Conservation (phyloP, 2,797 vertebrate species). For the Acrossocheilus fasciatus region DNA sequence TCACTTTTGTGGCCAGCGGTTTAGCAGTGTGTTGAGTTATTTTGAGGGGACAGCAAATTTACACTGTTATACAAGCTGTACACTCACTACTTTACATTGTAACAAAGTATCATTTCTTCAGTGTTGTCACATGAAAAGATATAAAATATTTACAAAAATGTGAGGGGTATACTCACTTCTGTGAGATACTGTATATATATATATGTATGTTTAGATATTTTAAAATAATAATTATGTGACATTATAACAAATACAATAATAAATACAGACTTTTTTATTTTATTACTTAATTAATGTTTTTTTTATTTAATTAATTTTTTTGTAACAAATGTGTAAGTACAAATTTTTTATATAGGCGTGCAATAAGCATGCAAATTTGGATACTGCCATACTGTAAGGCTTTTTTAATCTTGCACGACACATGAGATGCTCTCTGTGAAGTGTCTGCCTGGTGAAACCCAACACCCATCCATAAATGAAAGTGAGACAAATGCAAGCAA, state of each 20-base stretch:
- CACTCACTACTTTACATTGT: no score
- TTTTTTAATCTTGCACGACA: background rate
- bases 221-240: background rate
- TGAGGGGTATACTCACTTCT: no score
- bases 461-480: conserved; percentile 12
- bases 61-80: no score
- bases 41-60: no score
- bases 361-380: background rate
- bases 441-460: background rate
- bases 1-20: no score
- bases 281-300: no score
- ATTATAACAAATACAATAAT: background rate
- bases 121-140: no score
- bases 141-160: no score
- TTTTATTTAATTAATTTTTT: background rate
- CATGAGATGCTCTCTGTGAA: background rate
- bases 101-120: no score
- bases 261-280: background rate
- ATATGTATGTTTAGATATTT: background rate
- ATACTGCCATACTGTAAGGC: background rate
- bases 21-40: no score
- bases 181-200: no score
- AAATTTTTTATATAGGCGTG: background rate
- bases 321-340: background rate
- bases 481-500: conserved; percentile 14